Percentiles rank a stretch among this genome's conserved stretches.
Evolutionary conservation across 1,140 invertebrate species (phyloP).

Genomic region (Ceratina australensis): DNA sequence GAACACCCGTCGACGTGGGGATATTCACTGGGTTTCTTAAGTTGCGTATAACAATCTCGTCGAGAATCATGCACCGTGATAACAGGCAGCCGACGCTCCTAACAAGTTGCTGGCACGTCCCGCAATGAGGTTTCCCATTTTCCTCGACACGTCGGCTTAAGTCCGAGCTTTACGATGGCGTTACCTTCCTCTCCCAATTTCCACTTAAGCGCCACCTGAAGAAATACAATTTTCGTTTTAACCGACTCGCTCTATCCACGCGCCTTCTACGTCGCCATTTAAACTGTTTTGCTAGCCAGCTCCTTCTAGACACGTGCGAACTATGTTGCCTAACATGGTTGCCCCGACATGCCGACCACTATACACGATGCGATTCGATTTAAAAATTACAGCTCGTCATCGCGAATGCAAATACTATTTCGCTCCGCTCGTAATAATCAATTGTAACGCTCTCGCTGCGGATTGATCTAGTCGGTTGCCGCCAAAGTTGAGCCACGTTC

Average conservation of each 20-base stretch:
- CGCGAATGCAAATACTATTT: not conserved
- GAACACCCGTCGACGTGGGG: not conserved
- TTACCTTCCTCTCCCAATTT: not conserved
- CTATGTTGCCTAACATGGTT: conserved; percentile 45
- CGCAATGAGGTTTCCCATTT: not conserved
- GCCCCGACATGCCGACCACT: conserved; percentile 12
- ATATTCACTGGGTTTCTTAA: conserved; percentile 5
- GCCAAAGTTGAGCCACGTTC: conserved; percentile 40
- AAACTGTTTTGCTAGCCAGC: conserved; percentile 1
- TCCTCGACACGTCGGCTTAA: not conserved
- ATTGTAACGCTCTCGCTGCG: not conserved
- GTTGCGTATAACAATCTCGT: conserved; percentile 12
- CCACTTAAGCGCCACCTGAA: conserved; percentile 28
- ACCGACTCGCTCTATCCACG: not conserved
- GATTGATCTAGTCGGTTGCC: conserved; percentile 9
- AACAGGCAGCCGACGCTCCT: conserved; percentile 6
- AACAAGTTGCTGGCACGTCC: conserved; percentile 15
- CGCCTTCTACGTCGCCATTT: conserved; percentile 4
- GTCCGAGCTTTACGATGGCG: not conserved
- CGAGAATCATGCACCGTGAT: conserved; percentile 1
- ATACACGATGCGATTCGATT: not conserved
- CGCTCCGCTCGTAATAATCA: not conserved
- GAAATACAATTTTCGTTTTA: conserved; percentile 41
- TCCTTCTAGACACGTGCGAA: conserved; percentile 37
- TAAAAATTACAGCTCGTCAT: not conserved